Evolutionary conservation across 2,888 invertebrate genomes (phyloP).

Genomic region (Lepidocyrtoides sp.): DNA sequence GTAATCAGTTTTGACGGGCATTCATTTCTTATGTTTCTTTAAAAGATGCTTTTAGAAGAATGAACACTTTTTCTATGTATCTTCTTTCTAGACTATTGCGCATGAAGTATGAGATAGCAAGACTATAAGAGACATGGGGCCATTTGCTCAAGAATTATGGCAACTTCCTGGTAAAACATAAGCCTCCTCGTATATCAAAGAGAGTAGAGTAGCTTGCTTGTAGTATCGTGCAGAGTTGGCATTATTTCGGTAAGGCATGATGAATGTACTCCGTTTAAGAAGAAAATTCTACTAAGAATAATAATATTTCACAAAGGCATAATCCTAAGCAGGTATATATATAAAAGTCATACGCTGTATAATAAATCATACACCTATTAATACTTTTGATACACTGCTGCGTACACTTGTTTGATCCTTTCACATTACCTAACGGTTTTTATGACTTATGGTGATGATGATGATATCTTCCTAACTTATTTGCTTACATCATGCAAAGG

Average conservation of each 20-base stretch:
- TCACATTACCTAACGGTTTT: too few species aligned
- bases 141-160: slow-evolving; percentile 24
- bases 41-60: too few species aligned
- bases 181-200: not conserved
- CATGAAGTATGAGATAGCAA: not conserved
- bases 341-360: not conserved
- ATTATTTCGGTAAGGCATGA: not conserved
- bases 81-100: not conserved
- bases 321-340: not conserved
- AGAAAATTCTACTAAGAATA: not conserved
- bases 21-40: not conserved
- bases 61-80: not conserved
- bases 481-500: too few species aligned
- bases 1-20: slow-evolving; percentile 35
- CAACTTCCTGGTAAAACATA: not conserved
- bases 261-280: not conserved
- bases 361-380: not conserved
- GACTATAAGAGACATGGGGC: not conserved
- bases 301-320: not conserved
- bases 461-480: too few species aligned
- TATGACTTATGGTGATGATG: too few species aligned
- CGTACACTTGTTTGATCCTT: too few species aligned
- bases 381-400: not conserved
- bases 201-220: not conserved
- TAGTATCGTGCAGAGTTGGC: not conserved